phyloP scores from a whole-genome alignment of 2,888 invertebrate genomes.

The Seira musarum region DNA sequence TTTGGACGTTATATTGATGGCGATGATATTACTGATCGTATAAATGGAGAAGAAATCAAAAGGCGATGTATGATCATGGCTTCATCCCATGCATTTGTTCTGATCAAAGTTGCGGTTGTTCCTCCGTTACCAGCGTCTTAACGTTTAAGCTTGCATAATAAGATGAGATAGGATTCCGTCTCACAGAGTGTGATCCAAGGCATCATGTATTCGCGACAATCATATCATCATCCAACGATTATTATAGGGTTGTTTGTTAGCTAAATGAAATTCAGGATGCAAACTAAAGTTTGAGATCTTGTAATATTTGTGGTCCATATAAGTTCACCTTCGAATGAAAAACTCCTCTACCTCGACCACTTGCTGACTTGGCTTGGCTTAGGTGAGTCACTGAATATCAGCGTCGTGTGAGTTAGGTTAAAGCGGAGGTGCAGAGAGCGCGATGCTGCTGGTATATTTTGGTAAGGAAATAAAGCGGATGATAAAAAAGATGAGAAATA shows the following conservation, averaged over 20 bases:
- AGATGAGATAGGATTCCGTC: background rate
- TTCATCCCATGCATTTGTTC: background rate
- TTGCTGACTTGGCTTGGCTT: no score
- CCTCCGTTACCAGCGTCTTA: background rate
- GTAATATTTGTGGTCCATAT: background rate
- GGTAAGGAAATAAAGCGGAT: background rate
- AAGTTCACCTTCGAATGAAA: constrained; percentile 12
- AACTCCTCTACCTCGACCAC: background rate
- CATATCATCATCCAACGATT: background rate
- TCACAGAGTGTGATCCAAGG: background rate
- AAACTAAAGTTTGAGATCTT: background rate
- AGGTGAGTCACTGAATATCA: no score
- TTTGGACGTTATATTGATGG: background rate
- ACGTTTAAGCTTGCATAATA: no score
- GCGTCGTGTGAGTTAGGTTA: no score
- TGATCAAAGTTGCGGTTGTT: background rate
- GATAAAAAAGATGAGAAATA: constrained; percentile 13
- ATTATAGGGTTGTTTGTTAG: background rate
- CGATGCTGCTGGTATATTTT: background rate
- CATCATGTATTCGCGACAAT: background rate
- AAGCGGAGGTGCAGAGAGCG: background rate
- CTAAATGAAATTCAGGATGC: background rate
- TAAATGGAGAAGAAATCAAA: background rate
- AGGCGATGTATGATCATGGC: background rate
- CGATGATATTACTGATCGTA: background rate